Evolutionary conservation across 2,113 vertebrate species (phyloP), one percentile per base, ranked within the genome.

Genomic region (Vidua chalybeata): DNA sequence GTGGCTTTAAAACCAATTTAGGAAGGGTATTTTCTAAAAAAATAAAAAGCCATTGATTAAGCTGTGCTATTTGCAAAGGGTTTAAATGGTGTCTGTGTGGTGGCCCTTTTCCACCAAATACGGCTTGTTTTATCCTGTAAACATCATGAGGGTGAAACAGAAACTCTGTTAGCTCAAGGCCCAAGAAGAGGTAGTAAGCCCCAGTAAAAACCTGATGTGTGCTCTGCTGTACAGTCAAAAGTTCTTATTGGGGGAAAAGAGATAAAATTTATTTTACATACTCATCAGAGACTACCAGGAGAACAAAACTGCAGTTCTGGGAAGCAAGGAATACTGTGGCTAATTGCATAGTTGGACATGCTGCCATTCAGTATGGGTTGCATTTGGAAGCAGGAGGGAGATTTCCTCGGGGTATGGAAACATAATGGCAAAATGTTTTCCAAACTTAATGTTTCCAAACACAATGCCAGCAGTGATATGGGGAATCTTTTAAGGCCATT

Each of bases 291-390:
- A 73, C 45, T 45, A 14, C 37, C 26, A 73, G 63, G n/a, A 86
- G 39, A 83, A 31, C 5, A 43, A 17, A 90, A 9, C 22, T 66
- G 46, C 28, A 24, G 0, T 85, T 87, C 30, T 92, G 67, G 31
- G 55, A 83, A 77, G n/a, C 16, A 20, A n/a, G 9, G 43, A 58
- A 13, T 37, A 3, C 17, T 49, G 52, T 3, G 6, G 24, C 43
- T 61, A 35, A 33, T 61, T 4, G 9, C 16, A 5, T 27, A 33
- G 33, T 3, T 72, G 35, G 18, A 10, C 0, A 0, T 28, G 4
- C 6, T 64, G 3, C 20, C 2, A 1, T 17, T 49, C 15, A 46
- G 45, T n/a, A 41, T 31, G n/a, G n/a, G 9, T 39, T 86, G 23
- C 22, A 11, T 56, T 73, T 61, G n/a, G n/a, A 76, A 71, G 39